A percentile compares a stretch with the other conserved stretches of the same genome.
Conservation (phyloP, 2,797 vertebrate species). For the Anguilla megastoma region DNA sequence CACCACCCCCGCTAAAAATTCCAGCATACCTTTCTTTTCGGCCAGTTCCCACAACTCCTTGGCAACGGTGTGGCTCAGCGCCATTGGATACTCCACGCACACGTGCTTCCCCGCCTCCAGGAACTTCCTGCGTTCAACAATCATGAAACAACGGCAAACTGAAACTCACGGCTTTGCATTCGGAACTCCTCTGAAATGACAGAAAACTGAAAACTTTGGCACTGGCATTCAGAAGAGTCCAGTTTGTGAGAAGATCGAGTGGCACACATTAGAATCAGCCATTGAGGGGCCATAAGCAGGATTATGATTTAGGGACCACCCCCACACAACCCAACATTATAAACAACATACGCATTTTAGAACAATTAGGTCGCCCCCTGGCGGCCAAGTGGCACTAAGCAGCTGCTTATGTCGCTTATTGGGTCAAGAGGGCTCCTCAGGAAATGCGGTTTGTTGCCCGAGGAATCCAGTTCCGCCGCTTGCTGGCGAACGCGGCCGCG, state of each 20-base stretch:
- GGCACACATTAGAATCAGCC: not conserved
- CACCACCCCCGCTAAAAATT: not conserved
- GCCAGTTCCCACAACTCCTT: conserved; percentile 81
- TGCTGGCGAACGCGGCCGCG: too few species aligned
- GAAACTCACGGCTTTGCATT: too few species aligned
- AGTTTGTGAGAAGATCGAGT: not conserved
- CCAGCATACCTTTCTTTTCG: conserved; percentile 80
- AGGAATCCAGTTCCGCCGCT: too few species aligned
- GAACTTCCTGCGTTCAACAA: conserved; percentile 71
- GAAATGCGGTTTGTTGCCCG: too few species aligned
- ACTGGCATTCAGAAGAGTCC: not conserved
- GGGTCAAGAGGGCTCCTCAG: too few species aligned
- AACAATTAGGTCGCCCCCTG: too few species aligned
- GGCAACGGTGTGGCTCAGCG: conserved; percentile 72
- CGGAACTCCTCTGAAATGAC: not conserved
- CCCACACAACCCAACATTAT: too few species aligned
- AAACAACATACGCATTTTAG: too few species aligned
- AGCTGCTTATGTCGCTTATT: too few species aligned
- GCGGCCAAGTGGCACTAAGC: too few species aligned
- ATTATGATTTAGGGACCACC: too few species aligned
- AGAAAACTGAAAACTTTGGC: not conserved
- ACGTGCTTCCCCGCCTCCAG: conserved; percentile 90
- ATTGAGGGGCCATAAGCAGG: too few species aligned
- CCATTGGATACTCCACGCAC: conserved; percentile 92
- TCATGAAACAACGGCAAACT: not conserved